Evolutionary conservation across 1,140 invertebrate genomes (phyloP), one percentile per base, ranked within the genome.

Genomic region (Pantala flavescens): DNA sequence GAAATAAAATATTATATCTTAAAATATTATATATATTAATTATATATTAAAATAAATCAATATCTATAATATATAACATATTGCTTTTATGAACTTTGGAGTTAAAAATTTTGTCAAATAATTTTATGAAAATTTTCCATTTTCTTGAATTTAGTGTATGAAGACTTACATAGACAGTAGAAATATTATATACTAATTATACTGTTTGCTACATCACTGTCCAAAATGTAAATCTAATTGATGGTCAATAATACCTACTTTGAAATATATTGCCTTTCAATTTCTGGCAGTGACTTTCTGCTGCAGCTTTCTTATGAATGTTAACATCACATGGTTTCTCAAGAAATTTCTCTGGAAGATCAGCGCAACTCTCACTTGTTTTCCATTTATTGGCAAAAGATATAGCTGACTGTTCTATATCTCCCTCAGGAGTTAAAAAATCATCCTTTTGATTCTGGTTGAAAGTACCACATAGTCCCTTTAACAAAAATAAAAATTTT

Each of bases 371-470:
- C 79, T 93, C 90, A 28, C 86, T 87, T 0, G 90, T 91, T 81
- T 93, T 94, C 94, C 94, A 96, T 78, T 94, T 93, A 80, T 94
- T 93, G 0, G 92, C 93, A 81, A 97, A 96, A 0, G 90, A 86
- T 11, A 88, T 83, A 0, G 89, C 84, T 0, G 90, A 86, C 70
- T 90, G 88, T 79, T 96, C 94, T 0, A 92, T 81, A 79, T 95
- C 93, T 21, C 91, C 90, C 79, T 95, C 90, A 0, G 90, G 91
- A 0, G 94, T 96, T 9, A 93, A 79, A 81, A 96, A 96, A 81
- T 97, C 95, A 80, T 96, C 93, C 78, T 91, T 90, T 80, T 94
- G 93, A 79, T 94, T 95, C 16, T 87, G 83, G 75, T 92, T 93
- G 80, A 94, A 96, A 0, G 93, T 96, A 23, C 95, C 95, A 79